Conservation (phyloP, 2,888 invertebrate species). For the Drosophila quinaria region DNA sequence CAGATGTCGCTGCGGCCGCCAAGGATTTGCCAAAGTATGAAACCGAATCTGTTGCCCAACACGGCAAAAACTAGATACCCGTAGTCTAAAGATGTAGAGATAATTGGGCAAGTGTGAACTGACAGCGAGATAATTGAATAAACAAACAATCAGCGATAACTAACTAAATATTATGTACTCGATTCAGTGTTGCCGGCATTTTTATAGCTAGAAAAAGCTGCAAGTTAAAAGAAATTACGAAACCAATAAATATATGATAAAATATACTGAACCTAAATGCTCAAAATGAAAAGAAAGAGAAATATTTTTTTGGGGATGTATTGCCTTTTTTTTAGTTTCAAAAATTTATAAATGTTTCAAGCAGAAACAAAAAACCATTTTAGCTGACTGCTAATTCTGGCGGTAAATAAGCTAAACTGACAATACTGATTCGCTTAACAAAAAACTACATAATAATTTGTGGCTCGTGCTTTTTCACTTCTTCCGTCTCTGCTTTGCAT, state of each 20-base stretch:
- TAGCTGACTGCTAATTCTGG: too few species aligned
- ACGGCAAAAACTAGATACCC: slow-evolving; percentile 8
- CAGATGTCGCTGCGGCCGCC: slow-evolving; percentile 81
- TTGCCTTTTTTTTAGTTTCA: too few species aligned
- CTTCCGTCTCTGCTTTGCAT: slow-evolving; percentile 17
- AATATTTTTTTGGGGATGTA: too few species aligned
- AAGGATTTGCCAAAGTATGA: slow-evolving; percentile 74
- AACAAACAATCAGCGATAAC: slow-evolving; percentile 15
- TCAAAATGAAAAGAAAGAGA: too few species aligned
- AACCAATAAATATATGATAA: too few species aligned
- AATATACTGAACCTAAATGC: too few species aligned
- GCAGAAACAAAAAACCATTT: too few species aligned
- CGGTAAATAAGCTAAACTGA: background rate
- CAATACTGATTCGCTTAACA: background rate
- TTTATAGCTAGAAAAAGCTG: background rate
- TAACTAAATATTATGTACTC: too few species aligned
- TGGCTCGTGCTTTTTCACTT: background rate
- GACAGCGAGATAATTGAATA: slow-evolving; percentile 28
- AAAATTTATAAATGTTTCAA: too few species aligned
- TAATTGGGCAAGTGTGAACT: slow-evolving; percentile 22
- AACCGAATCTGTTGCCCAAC: slow-evolving; percentile 3
- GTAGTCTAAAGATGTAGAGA: background rate
- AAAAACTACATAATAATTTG: slow-evolving; percentile 2
- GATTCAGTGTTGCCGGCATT: too few species aligned
- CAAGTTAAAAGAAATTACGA: too few species aligned